phyloP scores from a whole-genome alignment of 2,797 vertebrate species.

The Gymnopithys bicolor region DNA sequence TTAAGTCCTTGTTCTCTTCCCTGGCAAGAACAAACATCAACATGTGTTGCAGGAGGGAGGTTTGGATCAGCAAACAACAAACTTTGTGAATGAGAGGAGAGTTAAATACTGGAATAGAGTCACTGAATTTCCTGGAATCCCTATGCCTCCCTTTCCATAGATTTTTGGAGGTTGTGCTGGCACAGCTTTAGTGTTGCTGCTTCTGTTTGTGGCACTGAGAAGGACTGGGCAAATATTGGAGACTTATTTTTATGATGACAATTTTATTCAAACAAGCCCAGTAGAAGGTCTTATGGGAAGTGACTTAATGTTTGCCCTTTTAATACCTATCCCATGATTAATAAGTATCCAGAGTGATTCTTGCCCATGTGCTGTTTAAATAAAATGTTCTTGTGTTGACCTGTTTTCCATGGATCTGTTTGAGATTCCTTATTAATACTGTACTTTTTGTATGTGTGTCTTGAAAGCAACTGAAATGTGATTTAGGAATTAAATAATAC shows the following conservation, averaged over 20 bases:
- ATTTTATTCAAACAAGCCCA: not conserved
- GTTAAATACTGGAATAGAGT: not conserved
- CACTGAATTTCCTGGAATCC: not conserved
- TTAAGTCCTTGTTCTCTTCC: not conserved
- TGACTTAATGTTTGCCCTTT: not conserved
- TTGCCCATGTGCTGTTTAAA: not conserved
- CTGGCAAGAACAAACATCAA: not conserved
- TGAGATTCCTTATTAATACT: not conserved
- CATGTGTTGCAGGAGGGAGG: not conserved
- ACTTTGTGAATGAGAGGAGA: not conserved
- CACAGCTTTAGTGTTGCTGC: not conserved
- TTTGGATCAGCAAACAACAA: not conserved
- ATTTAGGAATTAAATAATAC: constrained; percentile 69
- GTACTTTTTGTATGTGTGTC: not conserved
- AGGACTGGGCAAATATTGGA: not conserved
- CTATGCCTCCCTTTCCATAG: accelerated
- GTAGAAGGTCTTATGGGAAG: not conserved
- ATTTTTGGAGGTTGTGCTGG: not conserved
- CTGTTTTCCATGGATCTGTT: not conserved
- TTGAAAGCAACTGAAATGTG: constrained; percentile 34
- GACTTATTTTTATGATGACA: not conserved
- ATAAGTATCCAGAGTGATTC: not conserved
- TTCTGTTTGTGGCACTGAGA: not conserved
- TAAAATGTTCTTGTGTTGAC: not conserved
- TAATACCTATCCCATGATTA: not conserved